Percentiles rank a stretch among this genome's conserved stretches.
Conservation (phyloP, 2,888 invertebrate species). For the Agonopterix heracliana region DNA sequence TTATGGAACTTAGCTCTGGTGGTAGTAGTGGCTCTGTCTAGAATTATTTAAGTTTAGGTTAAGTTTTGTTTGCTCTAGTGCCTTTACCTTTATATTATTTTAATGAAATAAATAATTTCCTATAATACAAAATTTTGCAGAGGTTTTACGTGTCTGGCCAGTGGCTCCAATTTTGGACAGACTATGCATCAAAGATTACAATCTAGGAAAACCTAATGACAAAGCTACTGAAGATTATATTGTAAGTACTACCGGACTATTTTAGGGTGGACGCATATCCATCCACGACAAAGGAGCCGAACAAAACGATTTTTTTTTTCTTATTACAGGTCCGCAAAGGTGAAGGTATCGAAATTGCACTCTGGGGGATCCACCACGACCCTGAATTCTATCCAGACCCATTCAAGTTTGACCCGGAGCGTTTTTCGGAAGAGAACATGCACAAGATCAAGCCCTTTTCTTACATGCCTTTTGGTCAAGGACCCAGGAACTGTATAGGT, state of each 20-base stretch:
- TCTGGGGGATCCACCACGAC: constrained; percentile 60
- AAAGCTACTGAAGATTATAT: constrained; percentile 39
- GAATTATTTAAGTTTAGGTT: too few species aligned
- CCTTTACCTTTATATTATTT: too few species aligned
- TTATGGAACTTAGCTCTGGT: too few species aligned
- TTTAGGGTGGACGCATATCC: too few species aligned
- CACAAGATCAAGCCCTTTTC: constrained; percentile 34
- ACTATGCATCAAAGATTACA: constrained; percentile 65
- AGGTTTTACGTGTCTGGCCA: constrained; percentile 66
- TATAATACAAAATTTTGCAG: too few species aligned
- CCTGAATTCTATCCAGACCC: constrained; percentile 68
- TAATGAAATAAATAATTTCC: too few species aligned
- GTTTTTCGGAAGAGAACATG: constrained; percentile 75
- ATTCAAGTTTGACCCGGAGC: constrained; percentile 71
- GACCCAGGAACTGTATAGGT: constrained; percentile 77
- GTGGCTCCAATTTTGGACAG: constrained; percentile 55
- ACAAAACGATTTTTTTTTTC: too few species aligned
- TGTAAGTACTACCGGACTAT: constrained; percentile 29
- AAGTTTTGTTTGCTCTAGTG: too few species aligned
- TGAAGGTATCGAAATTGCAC: constrained; percentile 40
- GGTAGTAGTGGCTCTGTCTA: too few species aligned
- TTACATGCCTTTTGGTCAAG: constrained; percentile 72
- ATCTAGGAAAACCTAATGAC: constrained; percentile 42
- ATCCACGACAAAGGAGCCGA: too few species aligned
- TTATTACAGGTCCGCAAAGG: constrained; percentile 31